These are phyloP conservation scores for Myopa testacea DNA, from an alignment of 2,888 invertebrate species.

Conservation along the genomic window DNA sequence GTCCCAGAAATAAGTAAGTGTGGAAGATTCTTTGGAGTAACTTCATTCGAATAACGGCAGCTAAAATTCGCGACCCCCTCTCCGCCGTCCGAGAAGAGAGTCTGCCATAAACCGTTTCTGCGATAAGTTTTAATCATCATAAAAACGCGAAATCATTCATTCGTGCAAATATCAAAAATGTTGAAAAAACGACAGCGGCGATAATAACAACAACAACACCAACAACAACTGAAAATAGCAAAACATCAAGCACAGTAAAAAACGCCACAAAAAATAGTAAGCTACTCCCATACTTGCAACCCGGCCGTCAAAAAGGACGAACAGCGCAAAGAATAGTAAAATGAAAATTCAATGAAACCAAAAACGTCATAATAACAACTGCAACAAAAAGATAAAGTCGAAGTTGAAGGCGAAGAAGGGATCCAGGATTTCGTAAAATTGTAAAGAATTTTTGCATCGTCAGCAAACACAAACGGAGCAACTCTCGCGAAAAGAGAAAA, in stretches of 20 bases:
- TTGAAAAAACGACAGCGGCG: conserved; percentile 14
- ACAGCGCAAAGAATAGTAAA: not conserved
- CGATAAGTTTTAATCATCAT: conserved; percentile 47
- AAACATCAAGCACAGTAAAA: conserved; percentile 10
- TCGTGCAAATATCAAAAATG: conserved; percentile 40
- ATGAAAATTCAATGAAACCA: conserved; percentile 37
- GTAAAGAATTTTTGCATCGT: not conserved
- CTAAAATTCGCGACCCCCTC: not conserved
- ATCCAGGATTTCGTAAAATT: conserved; percentile 7
- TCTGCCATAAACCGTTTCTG: conserved; percentile 33
- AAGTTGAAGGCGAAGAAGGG: not conserved
- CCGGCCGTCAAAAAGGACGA: not conserved
- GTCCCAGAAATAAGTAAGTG: conserved; percentile 16
- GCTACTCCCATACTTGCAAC: conserved; percentile 1
- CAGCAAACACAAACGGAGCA: not conserved
- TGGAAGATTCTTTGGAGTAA: not conserved
- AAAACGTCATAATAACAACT: conserved; percentile 17
- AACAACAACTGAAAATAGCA: conserved; percentile 3
- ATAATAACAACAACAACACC: not conserved
- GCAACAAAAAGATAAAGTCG: not conserved
- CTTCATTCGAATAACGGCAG: not conserved
- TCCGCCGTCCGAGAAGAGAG: not conserved
- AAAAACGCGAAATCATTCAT: conserved; percentile 44
- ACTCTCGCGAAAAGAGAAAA: not conserved
- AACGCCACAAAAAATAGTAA: conserved; percentile 17